Percentiles rank a stretch among this genome's conserved stretches.
phyloP scores from a whole-genome alignment of 2,797 vertebrate species.

The Spea hammondii region DNA sequence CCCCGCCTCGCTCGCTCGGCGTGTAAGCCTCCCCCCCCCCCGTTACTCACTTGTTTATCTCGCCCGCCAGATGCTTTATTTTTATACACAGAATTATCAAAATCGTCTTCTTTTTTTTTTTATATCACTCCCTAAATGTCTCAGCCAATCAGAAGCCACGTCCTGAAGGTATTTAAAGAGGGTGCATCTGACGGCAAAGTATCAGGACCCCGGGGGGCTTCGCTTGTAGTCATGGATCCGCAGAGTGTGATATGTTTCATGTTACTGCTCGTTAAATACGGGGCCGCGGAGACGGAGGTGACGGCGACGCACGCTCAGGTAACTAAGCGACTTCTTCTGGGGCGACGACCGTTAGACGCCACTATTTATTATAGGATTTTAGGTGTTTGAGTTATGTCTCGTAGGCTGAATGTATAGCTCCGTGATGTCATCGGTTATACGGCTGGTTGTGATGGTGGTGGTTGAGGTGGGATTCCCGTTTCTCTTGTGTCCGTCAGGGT shows the following conservation, averaged over 20 bases:
- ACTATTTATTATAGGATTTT: too few relatives aligned
- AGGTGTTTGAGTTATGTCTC: too few relatives aligned
- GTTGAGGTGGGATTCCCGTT: not conserved
- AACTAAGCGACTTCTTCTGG: not conserved
- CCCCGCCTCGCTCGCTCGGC: too few relatives aligned
- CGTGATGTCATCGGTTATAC: not conserved
- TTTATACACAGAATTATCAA: too few relatives aligned
- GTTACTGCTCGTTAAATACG: not conserved
- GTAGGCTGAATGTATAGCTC: not conserved
- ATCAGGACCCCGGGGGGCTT: not conserved
- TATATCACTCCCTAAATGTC: too few relatives aligned
- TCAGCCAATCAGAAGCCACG: slow-evolving; percentile 1
- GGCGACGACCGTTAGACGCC: too few relatives aligned
- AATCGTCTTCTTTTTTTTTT: too few relatives aligned
- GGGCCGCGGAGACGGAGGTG: slow-evolving; percentile 5
- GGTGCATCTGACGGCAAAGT: not conserved
- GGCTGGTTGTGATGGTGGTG: too few relatives aligned
- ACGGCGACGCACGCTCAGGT: not conserved
- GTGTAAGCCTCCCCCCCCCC: too few relatives aligned
- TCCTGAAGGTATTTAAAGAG: slow-evolving; percentile 19
- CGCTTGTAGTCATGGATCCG: not conserved
- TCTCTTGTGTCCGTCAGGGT: slow-evolving; percentile 7
- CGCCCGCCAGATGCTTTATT: too few relatives aligned
- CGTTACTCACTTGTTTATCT: too few relatives aligned
- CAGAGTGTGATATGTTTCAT: not conserved